Percentiles rank a stretch among this genome's conserved stretches.
phyloP scores from a whole-genome alignment of 2,888 invertebrate species.

The Notodonta ziczac region DNA sequence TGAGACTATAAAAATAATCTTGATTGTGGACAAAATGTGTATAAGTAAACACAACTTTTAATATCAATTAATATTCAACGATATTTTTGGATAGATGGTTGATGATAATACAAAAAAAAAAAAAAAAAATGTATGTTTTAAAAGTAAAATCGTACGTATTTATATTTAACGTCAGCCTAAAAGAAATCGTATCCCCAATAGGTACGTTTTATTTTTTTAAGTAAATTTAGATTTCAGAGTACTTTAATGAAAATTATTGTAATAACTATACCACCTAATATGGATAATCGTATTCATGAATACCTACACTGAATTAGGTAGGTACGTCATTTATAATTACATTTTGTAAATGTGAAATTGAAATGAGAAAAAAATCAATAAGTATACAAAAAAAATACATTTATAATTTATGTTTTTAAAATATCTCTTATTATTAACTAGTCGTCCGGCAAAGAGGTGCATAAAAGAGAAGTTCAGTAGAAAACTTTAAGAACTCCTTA shows the following conservation, averaged over 20 bases:
- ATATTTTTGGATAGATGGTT: too few species aligned
- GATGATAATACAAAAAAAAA: too few species aligned
- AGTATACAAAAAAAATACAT: slow-evolving; percentile 7
- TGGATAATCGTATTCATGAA: too few species aligned
- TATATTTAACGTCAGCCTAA: neutral
- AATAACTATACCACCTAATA: neutral
- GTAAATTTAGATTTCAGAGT: slow-evolving; percentile 13
- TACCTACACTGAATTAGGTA: neutral
- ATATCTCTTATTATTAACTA: slow-evolving; percentile 14
- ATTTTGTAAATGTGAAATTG: neutral
- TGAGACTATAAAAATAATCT: too few species aligned
- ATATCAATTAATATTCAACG: too few species aligned
- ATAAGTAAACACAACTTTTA: too few species aligned
- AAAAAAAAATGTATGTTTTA: neutral
- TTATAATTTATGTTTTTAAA: slow-evolving; percentile 7
- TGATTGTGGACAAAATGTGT: too few species aligned
- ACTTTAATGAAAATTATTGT: slow-evolving; percentile 22
- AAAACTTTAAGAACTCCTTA: neutral
- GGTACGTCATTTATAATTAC: neutral
- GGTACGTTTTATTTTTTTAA: neutral
- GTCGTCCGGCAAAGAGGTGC: neutral
- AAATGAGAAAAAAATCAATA: too few species aligned
- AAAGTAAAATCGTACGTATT: neutral
- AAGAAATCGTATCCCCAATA: neutral
- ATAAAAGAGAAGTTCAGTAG: neutral